Percentiles rank a stretch among this genome's conserved stretches.
These are phyloP conservation scores for Pongo pygmaeus DNA, from an alignment of 2,113 vertebrate species.

Conservation along the genomic window DNA sequence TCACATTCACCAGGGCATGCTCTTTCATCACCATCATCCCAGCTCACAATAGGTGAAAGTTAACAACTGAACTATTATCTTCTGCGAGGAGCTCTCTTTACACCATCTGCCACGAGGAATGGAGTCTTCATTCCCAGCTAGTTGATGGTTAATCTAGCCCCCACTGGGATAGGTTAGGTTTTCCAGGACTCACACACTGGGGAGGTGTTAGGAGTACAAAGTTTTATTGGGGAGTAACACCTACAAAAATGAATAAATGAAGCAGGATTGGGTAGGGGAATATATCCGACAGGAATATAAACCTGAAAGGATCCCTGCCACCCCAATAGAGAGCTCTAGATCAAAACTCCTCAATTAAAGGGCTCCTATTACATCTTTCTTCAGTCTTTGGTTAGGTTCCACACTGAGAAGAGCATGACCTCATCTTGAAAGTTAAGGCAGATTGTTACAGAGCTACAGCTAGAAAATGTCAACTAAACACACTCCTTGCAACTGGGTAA, in stretches of 20 bases:
- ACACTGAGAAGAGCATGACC: background rate
- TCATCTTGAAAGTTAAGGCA: background rate
- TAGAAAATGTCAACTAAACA: background rate
- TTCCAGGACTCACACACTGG: background rate
- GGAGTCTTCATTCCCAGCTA: background rate
- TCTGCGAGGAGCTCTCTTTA: background rate
- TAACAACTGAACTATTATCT: background rate
- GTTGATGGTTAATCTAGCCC: background rate
- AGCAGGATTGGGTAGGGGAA: background rate
- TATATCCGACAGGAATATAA: background rate
- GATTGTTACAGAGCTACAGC: background rate
- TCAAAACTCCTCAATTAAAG: background rate
- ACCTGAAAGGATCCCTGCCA: background rate
- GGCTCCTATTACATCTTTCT: background rate
- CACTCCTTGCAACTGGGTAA: background rate
- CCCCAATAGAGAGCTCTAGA: background rate
- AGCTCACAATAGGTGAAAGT: background rate
- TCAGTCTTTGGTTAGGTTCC: background rate
- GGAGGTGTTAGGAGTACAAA: background rate
- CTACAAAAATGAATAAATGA: background rate
- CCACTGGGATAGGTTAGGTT: background rate
- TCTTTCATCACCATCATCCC: background rate
- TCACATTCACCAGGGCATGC: too few relatives aligned
- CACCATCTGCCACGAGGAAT: too few relatives aligned
- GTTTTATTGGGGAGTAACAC: background rate